phyloP scores from a whole-genome alignment of 2,888 invertebrate genomes.

The Unio pictorum region DNA sequence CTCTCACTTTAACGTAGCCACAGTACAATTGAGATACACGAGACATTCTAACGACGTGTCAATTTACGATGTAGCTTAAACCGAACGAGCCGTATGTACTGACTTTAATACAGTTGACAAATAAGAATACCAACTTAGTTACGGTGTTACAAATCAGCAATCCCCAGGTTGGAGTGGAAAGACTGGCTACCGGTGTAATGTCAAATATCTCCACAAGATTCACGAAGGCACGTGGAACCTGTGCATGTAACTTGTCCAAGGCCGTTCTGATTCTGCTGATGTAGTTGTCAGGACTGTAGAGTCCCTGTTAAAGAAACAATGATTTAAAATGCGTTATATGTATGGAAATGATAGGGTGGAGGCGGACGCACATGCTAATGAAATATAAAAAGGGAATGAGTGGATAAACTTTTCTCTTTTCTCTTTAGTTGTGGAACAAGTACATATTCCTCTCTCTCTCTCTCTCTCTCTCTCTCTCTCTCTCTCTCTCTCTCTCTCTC shows the following conservation, averaged over 20 bases:
- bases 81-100: neutral
- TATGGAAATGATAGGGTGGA: no score
- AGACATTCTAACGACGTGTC: no score
- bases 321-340: no score
- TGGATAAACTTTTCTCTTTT: no score
- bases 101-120: neutral
- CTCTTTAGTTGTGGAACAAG: no score
- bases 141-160: slow-evolving; percentile 51
- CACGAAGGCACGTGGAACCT: slow-evolving; percentile 62
- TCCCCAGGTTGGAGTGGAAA: slow-evolving; percentile 31
- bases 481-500: no score
- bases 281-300: slow-evolving; percentile 45
- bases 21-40: no score
- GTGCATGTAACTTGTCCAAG: slow-evolving; percentile 56
- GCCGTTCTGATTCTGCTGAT: slow-evolving; percentile 47
- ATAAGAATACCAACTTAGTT: slow-evolving; percentile 40
- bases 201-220: slow-evolving; percentile 66
- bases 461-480: no score
- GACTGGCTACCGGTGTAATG: slow-evolving; percentile 54
- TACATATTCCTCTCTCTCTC: no score
- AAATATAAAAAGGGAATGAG: no score
- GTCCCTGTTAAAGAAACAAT: slow-evolving; percentile 31
- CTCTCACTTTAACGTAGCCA: no score
- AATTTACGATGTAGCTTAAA: neutral
- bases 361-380: no score